phyloP scores from a whole-genome alignment of 2,888 invertebrate genomes.

The Phymatocera aterrima region DNA sequence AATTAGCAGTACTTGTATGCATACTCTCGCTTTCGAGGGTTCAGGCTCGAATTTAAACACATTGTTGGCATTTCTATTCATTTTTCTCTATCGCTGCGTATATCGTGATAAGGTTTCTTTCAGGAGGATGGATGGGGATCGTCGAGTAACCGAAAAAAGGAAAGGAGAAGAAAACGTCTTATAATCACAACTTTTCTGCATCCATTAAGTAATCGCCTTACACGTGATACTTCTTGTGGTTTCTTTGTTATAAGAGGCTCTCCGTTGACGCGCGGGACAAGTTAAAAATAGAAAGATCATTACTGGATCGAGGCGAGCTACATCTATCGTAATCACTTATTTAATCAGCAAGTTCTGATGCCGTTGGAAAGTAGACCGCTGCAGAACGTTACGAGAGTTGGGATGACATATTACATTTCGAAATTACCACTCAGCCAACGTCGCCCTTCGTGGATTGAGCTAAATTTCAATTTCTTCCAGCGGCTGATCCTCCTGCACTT shows the following conservation, averaged over 20 bases:
- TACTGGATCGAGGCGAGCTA: neutral
- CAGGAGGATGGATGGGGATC: no score
- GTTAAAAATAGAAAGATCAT: neutral
- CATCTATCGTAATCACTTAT: slow-evolving; percentile 15
- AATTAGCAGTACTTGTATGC: no score
- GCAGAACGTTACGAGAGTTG: slow-evolving; percentile 7
- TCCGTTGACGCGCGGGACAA: neutral
- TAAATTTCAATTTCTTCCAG: slow-evolving; percentile 38
- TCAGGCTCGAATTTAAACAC: no score
- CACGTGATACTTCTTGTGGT: neutral
- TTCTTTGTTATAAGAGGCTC: neutral
- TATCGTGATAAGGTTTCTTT: no score
- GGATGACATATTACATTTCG: slow-evolving; percentile 36
- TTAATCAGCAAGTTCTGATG: slow-evolving; percentile 14
- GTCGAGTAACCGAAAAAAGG: no score
- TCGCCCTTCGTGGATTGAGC: slow-evolving; percentile 19
- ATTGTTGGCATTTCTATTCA: no score
- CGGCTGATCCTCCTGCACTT: no score
- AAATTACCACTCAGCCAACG: slow-evolving; percentile 41
- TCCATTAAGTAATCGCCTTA: neutral
- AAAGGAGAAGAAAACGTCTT: no score
- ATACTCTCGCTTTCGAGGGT: no score
- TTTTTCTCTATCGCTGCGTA: no score
- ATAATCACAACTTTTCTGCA: no score
- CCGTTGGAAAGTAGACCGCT: slow-evolving; percentile 11